Conservation (phyloP, 2,888 invertebrate species). For the Drosophila niveifrons region DNA sequence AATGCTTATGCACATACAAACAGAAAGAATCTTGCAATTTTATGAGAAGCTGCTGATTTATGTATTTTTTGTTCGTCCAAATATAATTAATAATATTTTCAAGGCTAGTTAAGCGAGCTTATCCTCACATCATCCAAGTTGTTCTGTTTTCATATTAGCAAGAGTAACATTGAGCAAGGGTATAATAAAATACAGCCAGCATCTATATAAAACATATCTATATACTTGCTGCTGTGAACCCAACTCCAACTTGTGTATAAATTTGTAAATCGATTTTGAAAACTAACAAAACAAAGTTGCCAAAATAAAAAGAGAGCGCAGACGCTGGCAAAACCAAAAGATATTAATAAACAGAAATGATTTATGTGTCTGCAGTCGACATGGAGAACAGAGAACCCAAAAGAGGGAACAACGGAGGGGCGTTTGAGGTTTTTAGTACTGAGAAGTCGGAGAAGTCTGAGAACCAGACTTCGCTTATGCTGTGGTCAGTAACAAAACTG, state of each 20-base stretch:
- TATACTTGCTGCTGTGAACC: constrained; percentile 12
- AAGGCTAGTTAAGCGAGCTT: neutral
- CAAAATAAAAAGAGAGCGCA: constrained; percentile 41
- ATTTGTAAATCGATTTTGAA: constrained; percentile 71
- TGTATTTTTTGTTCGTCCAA: neutral
- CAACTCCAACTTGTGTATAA: constrained; percentile 50
- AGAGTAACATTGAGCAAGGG: neutral
- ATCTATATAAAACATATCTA: neutral
- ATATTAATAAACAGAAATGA: constrained; percentile 76
- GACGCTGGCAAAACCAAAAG: constrained; percentile 42
- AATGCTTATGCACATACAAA: neutral
- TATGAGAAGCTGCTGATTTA: neutral
- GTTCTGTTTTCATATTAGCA: constrained; percentile 32
- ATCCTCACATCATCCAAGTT: constrained; percentile 6
- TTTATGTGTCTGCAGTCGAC: constrained; percentile 69
- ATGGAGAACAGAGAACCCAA: constrained; percentile 13
- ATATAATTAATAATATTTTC: constrained; percentile 5
- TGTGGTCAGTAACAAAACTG: constrained; percentile 52
- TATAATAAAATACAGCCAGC: constrained; percentile 19
- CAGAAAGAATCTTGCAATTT: too few relatives aligned
- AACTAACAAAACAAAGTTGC: constrained; percentile 73
- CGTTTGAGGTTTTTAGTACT: constrained; percentile 17
- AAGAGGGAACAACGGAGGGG: neutral
- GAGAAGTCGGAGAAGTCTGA: constrained; percentile 20
- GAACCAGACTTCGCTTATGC: constrained; percentile 20